These are phyloP conservation scores for Hyperoplus lanceolatus DNA, from an alignment of 2,797 vertebrate genomes.

Conservation along the genomic window DNA sequence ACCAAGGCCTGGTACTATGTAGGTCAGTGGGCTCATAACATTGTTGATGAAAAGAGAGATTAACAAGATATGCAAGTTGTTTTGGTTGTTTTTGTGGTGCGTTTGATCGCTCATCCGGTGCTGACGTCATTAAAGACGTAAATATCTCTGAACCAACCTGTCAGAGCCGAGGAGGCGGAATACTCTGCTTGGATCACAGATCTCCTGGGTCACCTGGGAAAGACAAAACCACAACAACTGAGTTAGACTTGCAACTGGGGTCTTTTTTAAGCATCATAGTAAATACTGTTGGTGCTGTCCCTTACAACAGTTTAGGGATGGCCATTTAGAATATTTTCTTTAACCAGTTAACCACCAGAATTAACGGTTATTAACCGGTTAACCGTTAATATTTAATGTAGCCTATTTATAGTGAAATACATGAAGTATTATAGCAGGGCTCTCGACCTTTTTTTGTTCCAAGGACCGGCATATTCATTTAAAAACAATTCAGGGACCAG, in stretches of 20 bases:
- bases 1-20: neutral
- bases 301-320: no score
- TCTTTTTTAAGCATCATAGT: no score
- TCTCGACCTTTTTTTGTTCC: no score
- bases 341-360: no score
- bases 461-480: no score
- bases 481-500: no score
- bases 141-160: conserved; percentile 78
- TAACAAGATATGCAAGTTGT: neutral
- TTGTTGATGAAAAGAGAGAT: neutral
- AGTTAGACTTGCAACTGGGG: neutral
- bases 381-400: no score
- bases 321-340: no score
- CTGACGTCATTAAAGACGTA: neutral
- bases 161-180: conserved; percentile 89
- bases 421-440: no score
- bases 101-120: neutral
- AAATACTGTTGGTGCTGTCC: neutral
- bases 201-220: conserved; percentile 89
- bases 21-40: conserved; percentile 19
- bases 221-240: conserved; percentile 1
- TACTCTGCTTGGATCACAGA: conserved; percentile 87
- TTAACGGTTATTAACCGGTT: no score
- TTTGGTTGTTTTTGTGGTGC: neutral
- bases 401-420: no score